Base-by-base conservation (phyloP, 2,113 vertebrate genomes). In the Oryzias curvinotus region DNA sequence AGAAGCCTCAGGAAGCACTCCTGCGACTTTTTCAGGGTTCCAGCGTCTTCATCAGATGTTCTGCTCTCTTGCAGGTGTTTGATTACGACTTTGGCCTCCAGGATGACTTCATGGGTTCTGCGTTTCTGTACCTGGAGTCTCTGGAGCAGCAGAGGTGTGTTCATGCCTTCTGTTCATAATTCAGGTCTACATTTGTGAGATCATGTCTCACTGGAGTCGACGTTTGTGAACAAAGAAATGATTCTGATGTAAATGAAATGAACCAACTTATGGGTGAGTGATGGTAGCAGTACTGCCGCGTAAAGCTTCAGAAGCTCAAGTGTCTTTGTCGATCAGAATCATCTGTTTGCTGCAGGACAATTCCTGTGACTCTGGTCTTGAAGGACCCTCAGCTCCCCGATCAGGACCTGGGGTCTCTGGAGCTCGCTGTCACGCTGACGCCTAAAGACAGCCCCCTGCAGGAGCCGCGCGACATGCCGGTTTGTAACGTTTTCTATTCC, bases 71-170 rank as follows among this genome's bases (percentile, higher is more conserved):
- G 26, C 78, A 99, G 97, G 97, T 99, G 45, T 99, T 97, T 88
- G 97, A 99, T 81, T 97, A 98, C 88, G 96, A 98, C 85, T 98
- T 99, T 65, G 95, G 94, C n/a, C 91, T 98, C 51, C 96, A 96
- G 23, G 97, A 99, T 78, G 96, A 99, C 84, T 99, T 98, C 60
- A 99, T 99, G 92, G 96, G 96, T 5, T 96, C 95, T 0, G 94
- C 95, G 0, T 94, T 94, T 84, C 89, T 98, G 57, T 86, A 96
- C 76, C 90, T 99, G 67, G 91, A 91, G 36, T 93, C 95, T 7
- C 17, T 98, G 78, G 95, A 97, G 68, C 90, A 95, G 74, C 94
- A 96, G 58, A 97, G 94, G 87, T 88, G 15, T 0, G 69, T 52
- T 30, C 14, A 26, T 48, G 23, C 12, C 0, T 13, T 44, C 4